Evolutionary conservation across 2,113 vertebrate genomes (phyloP).

Genomic region (Gallinago media): DNA sequence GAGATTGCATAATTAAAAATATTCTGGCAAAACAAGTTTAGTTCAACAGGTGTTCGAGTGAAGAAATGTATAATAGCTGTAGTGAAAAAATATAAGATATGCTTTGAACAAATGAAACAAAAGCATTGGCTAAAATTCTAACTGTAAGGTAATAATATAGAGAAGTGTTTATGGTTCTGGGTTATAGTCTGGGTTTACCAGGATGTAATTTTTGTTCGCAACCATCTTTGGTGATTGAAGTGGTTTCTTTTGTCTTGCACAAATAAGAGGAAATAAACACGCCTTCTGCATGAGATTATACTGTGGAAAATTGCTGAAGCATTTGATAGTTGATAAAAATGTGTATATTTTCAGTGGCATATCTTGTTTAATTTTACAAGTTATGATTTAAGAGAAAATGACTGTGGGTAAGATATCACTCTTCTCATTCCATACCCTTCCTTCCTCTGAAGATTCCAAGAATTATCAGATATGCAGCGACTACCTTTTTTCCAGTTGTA

Average conservation of each 20-base stretch:
- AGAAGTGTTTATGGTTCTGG: conserved; percentile 47
- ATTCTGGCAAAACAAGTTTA: conserved; percentile 72
- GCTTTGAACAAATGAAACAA: conserved; percentile 67
- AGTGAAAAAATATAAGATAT: conserved; percentile 58
- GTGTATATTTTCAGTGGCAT: conserved; percentile 56
- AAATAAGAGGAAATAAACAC: neutral
- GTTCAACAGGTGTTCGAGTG: conserved; percentile 78
- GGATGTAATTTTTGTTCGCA: neutral
- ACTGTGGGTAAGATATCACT: rapidly evolving
- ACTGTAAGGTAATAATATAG: conserved; percentile 35
- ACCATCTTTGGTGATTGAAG: neutral
- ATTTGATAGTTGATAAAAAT: conserved; percentile 22
- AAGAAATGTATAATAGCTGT: conserved; percentile 56
- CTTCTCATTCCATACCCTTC: neutral
- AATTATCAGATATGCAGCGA: neutral
- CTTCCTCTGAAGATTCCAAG: neutral
- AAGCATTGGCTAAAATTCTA: conserved; percentile 66
- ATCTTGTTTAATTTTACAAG: neutral
- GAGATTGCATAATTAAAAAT: conserved; percentile 79
- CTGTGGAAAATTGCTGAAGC: neutral
- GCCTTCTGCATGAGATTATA: neutral
- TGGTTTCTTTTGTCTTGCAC: neutral
- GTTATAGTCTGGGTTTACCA: conserved; percentile 13
- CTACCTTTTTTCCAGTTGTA: neutral
- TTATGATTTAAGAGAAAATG: neutral